Conservation (phyloP, 2,888 invertebrate species). For the Tiphia femorata region DNA sequence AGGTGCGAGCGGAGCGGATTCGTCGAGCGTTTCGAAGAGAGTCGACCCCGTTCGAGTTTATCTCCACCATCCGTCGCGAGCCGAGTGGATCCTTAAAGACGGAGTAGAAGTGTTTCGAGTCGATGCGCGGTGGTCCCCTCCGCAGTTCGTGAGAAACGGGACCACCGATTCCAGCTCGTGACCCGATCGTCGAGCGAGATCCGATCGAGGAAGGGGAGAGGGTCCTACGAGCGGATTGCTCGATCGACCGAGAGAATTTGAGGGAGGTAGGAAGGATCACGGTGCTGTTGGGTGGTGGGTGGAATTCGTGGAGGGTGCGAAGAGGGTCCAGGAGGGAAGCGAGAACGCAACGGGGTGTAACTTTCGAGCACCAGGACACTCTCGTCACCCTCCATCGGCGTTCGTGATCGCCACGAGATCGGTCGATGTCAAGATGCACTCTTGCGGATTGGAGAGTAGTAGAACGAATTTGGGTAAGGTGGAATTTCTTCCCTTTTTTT, state of each 20-base stretch:
- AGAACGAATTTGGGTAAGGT: too few species aligned
- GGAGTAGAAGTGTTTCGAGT: not conserved
- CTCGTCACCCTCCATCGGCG: conserved; percentile 23
- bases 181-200: conserved; percentile 8
- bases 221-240: conserved; percentile 4
- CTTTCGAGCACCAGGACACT: conserved; percentile 20
- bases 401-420: too few species aligned
- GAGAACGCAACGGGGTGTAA: conserved; percentile 24
- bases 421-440: not conserved
- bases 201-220: conserved; percentile 7
- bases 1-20: too few species aligned
- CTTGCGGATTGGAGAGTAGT: too few species aligned
- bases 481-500: too few species aligned
- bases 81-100: not conserved
- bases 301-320: conserved; percentile 12
- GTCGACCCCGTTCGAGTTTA: not conserved
- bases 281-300: not conserved
- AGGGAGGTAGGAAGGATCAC: conserved; percentile 3
- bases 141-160: conserved; percentile 4
- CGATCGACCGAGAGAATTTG: conserved; percentile 2
- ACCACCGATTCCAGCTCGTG: conserved; percentile 4
- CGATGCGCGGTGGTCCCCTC: not conserved
- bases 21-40: too few species aligned
- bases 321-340: conserved; percentile 16
- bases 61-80: not conserved